These are phyloP conservation scores for Aurelia coerulea DNA, from an alignment of 30 jellyfish, hydroid and myxozoan genomes.

Conservation along the genomic window DNA sequence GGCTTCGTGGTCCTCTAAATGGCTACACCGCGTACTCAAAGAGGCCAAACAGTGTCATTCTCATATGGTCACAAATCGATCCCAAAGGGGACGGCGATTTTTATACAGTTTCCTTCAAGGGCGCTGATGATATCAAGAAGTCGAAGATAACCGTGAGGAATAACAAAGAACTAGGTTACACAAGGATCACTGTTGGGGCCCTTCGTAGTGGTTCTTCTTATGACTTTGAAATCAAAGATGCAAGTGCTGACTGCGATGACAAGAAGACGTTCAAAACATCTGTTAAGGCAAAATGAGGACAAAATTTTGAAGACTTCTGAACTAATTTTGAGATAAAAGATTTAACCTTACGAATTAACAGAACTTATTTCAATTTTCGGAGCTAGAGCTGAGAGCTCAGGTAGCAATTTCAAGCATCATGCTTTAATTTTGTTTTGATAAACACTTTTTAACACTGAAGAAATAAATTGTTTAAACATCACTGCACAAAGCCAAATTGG, in stretches of 20 bases:
- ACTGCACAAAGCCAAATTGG: too few species aligned
- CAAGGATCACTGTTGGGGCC: constrained; percentile 31
- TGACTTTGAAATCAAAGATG: constrained; percentile 19
- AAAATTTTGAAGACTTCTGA: too few species aligned
- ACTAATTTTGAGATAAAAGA: too few species aligned
- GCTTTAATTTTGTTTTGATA: too few species aligned
- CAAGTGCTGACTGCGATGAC: constrained; percentile 9
- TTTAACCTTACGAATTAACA: too few species aligned
- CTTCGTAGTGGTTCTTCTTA: constrained; percentile 27
- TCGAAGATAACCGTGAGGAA: constrained; percentile 16
- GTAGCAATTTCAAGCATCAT: too few species aligned
- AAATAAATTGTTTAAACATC: too few species aligned
- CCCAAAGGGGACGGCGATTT: constrained; percentile 15
- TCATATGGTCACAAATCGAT: constrained; percentile 48
- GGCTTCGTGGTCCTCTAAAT: constrained; percentile 54
- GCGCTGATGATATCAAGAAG: constrained; percentile 9
- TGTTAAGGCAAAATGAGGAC: constrained; percentile 14
- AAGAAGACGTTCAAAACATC: neutral
- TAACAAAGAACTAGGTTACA: constrained; percentile 16
- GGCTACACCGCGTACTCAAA: constrained; percentile 43
- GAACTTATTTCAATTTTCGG: too few species aligned
- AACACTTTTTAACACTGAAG: too few species aligned
- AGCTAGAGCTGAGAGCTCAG: too few species aligned
- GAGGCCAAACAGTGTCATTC: constrained; percentile 14
- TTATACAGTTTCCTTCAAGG: constrained; percentile 28